Base-by-base conservation (phyloP, 1,140 invertebrate species). In the Acromyrmex charruanus region DNA sequence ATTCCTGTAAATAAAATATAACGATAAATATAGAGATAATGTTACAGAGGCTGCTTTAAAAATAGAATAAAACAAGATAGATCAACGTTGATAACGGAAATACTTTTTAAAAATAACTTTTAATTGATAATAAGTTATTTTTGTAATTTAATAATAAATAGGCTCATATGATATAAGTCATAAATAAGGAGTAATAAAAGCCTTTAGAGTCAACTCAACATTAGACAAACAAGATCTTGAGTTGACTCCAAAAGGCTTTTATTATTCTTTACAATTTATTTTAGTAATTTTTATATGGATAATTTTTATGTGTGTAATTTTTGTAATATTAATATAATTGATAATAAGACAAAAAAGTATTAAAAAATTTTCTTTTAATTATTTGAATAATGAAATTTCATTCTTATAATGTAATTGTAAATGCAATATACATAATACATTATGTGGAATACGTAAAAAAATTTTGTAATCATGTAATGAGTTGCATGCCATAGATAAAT, bases 231-330 rank as follows among this genome's bases (percentile, higher is more conserved):
- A 35, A 35, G 31, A 35, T 35, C 31, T 35, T 35, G 31, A 35
- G 31, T 35, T 35, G 31, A 0, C 0, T 6, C 5, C 31, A 35
- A 35, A 35, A 35, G 31, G 31, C 5, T 35, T 35, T 35, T 35
- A 31, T 31, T 31, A 31, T 31, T 6, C 4, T 35, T 35, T 35
- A 39, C 59, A 39, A 39, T 4, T 58, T 59, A 25, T 25, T 59
- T 25, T 59, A 39, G 14, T 5, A 21, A 44, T 59, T 59, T 25
- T 44, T 39, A 74, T 21, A 18, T 59, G n/a, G n/a, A 25, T 18
- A 25, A 59, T 7, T 77, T 59, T 77, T 12, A 28, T 77, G n/a
- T n/a, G n/a, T n/a, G n/a, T n/a, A n/a, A n/a, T n/a, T n/a, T 61
- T 39, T 1, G 28, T 12, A 6, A 51, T 28, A 18, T 49, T 51